phyloP scores from a whole-genome alignment of 2,888 invertebrate species.

The Molorchus minor region DNA sequence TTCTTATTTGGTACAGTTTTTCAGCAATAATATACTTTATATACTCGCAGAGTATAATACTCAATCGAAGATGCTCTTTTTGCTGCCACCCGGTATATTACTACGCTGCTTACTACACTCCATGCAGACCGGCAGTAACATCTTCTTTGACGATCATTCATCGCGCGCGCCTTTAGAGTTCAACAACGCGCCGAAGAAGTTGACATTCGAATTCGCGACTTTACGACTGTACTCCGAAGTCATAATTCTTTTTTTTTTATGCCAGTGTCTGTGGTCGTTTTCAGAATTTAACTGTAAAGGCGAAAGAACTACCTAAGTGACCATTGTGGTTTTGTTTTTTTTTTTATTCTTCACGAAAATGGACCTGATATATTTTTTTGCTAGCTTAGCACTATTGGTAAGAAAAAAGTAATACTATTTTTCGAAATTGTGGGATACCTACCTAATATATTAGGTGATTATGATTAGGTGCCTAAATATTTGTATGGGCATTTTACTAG shows the following conservation, averaged over 20 bases:
- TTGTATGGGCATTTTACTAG: too few species aligned
- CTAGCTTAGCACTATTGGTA: conserved; percentile 31
- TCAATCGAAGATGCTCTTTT: background rate
- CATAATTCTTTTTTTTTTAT: conserved; percentile 1
- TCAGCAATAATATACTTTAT: too few species aligned
- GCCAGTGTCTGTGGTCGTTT: conserved; percentile 3
- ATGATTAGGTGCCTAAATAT: too few species aligned
- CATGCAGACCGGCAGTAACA: conserved; percentile 43
- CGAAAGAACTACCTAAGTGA: background rate
- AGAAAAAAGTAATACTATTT: conserved; percentile 5
- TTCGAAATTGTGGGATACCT: background rate
- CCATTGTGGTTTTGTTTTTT: conserved; percentile 12
- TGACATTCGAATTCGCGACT: conserved; percentile 29
- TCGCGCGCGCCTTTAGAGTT: conserved; percentile 48
- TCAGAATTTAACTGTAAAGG: background rate
- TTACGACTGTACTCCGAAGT: background rate
- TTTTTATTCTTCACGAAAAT: conserved; percentile 18
- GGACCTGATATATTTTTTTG: conserved; percentile 25
- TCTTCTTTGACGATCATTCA: conserved; percentile 50
- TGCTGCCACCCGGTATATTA: conserved; percentile 34
- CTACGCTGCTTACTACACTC: conserved; percentile 39
- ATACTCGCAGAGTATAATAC: too few species aligned
- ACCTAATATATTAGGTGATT: too few species aligned
- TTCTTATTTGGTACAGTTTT: too few species aligned
- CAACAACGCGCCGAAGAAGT: conserved; percentile 42